A percentile compares a stretch with the other conserved stretches of the same genome.
phyloP scores from a whole-genome alignment of 2,888 invertebrate genomes.

The Platycheirus rosarum region DNA sequence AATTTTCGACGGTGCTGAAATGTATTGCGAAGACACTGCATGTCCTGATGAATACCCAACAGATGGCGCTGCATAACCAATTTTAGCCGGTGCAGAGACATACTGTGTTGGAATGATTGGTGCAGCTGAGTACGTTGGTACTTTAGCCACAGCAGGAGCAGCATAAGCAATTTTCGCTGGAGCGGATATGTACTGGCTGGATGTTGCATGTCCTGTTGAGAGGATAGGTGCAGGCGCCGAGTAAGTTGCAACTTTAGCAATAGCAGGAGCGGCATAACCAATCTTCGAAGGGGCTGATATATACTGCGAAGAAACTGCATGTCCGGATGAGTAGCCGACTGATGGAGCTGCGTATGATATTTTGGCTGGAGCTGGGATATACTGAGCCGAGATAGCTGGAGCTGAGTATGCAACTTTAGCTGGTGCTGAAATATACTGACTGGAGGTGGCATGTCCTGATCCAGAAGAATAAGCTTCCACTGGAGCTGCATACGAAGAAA shows the following conservation, averaged over 20 bases:
- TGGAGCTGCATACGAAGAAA: constrained; percentile 71
- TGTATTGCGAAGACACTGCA: constrained; percentile 77
- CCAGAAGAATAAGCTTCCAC: constrained; percentile 47
- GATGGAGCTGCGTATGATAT: constrained; percentile 52
- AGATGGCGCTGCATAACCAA: constrained; percentile 53
- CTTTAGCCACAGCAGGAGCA: constrained; percentile 72
- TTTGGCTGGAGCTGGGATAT: constrained; percentile 71
- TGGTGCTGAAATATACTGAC: constrained; percentile 48
- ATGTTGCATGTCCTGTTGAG: constrained; percentile 75
- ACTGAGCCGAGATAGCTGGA: constrained; percentile 60
- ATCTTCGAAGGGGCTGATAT: constrained; percentile 76
- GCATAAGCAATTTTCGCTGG: constrained; percentile 58
- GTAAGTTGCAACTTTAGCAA: constrained; percentile 29
- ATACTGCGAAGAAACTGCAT: constrained; percentile 77
- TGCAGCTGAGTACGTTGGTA: constrained; percentile 71
- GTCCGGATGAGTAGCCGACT: constrained; percentile 66
- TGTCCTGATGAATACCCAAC: constrained; percentile 65
- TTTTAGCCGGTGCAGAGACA: constrained; percentile 35
- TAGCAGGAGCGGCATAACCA: constrained; percentile 60
- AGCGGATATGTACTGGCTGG: constrained; percentile 75
- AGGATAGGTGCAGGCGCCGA: constrained; percentile 8
- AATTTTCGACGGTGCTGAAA: constrained; percentile 76
- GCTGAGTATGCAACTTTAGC: constrained; percentile 74
- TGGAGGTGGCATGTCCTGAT: constrained; percentile 39
- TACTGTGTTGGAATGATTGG: constrained; percentile 51